A percentile compares a stretch with the other conserved stretches of the same genome.
Evolutionary conservation across 2,113 vertebrate genomes (phyloP).

Genomic region (Formicarius rufipectus): DNA sequence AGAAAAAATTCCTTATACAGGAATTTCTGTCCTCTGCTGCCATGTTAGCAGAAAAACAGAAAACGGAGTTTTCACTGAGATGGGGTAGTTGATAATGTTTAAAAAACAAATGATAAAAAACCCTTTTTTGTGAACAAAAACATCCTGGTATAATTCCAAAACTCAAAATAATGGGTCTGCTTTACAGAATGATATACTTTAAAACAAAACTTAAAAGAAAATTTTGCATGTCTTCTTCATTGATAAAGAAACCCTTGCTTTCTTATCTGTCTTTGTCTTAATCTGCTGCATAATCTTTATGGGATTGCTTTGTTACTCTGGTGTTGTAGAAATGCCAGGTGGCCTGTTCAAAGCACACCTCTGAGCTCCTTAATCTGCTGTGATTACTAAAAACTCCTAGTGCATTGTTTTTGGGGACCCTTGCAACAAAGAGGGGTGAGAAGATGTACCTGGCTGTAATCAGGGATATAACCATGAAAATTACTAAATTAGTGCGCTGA

Average conservation of each 20-base stretch:
- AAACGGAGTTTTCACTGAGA: neutral
- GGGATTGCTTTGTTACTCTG: neutral
- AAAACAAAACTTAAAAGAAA: neutral
- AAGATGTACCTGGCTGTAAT: neutral
- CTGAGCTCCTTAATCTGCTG: neutral
- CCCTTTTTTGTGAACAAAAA: neutral
- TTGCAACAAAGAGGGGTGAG: neutral
- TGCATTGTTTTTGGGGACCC: neutral
- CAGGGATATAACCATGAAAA: neutral
- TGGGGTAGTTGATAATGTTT: neutral
- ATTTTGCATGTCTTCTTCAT: neutral
- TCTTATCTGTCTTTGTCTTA: neutral
- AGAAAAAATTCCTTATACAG: neutral
- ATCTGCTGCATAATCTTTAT: neutral
- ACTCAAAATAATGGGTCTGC: neutral
- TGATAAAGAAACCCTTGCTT: neutral
- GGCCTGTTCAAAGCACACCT: neutral
- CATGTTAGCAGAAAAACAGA: neutral
- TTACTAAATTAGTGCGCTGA: neutral
- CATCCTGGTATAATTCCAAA: neutral
- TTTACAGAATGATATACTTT: neutral
- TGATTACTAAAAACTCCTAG: neutral
- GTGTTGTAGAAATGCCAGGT: neutral
- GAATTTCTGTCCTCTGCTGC: neutral
- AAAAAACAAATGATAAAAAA: fast-evolving